Conservation (phyloP, 2,113 vertebrate species). For the Tragulus kanchil region DNA sequence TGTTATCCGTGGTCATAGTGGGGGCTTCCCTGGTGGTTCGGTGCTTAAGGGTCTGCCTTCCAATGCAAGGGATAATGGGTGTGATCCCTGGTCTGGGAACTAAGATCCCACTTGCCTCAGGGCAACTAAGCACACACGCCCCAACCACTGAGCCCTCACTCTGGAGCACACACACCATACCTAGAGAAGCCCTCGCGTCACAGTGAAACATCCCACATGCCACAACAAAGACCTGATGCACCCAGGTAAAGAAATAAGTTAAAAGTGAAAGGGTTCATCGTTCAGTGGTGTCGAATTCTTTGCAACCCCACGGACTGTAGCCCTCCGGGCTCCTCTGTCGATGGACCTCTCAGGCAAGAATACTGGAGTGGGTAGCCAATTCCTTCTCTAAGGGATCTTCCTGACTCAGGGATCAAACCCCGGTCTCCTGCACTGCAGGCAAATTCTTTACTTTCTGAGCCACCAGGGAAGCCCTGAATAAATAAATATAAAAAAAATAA, state of each 20-base stretch:
- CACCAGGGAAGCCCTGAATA: background rate
- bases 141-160: background rate
- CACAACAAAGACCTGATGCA: background rate
- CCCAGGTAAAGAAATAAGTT: background rate
- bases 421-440: background rate
- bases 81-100: background rate
- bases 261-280: background rate
- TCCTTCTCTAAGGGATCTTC: background rate
- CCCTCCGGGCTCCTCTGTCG: background rate
- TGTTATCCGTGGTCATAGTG: background rate
- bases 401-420: background rate
- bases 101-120: background rate
- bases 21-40: background rate
- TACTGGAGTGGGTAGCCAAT: background rate
- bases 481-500: background rate
- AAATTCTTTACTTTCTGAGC: background rate
- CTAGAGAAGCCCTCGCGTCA: background rate
- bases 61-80: background rate
- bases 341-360: background rate
- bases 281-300: background rate
- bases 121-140: background rate
- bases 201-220: rapidly evolving
- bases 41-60: background rate
- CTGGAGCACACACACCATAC: background rate
- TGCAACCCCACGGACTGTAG: background rate